Base-by-base conservation (phyloP, 2,888 invertebrate species). In the Tiliacea aurago region DNA sequence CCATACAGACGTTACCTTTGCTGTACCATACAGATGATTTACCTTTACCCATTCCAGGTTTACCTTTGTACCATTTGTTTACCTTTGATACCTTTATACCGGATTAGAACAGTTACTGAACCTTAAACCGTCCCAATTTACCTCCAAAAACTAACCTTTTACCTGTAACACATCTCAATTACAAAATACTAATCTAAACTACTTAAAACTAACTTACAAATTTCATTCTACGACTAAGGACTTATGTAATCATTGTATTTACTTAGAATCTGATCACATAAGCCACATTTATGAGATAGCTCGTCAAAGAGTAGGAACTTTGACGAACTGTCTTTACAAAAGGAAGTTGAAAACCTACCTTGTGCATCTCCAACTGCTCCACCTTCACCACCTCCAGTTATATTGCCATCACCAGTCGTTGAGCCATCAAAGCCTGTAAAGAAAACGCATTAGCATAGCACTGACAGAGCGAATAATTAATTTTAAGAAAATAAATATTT, bases 331-430 rank as follows among this genome's bases (percentile, higher is more conserved):
- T 62, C 83, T 86, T 87, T 79, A 81, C 78, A 86, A 72, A 80
- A 83, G 70, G 84, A 89, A 87, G 80, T 84, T 78, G 89, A 84
- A 93, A 96, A 96, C 96, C 96, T 96, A 96, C 96, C 96, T 96
- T 96, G 96, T 92, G 96, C 96, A 91, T 96, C 96, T 87, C 96
- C 96, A 89, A 96, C 96, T 87, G 96, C 96, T 70, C 96, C 96
- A 84, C 96, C 96, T 92, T 96, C 96, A 67, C 95, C 95, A 70
- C 93, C 93, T 86, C 95, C 96, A 91, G 96, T 94, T 68, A 96
- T 91, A 91, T 95, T 96, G 78, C 96, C 96, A 91, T 96, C 96
- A 73, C 96, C 96, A 85, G 96, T 94, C 65, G 95, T 90, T 28
- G 96, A 96, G 78, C 96, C 96, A 92, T 96, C 96, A 93, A 96